Evolutionary conservation across 2,888 invertebrate genomes (phyloP), one percentile per base, ranked within the genome.

Genomic region (Dromius quadrimaculatus): DNA sequence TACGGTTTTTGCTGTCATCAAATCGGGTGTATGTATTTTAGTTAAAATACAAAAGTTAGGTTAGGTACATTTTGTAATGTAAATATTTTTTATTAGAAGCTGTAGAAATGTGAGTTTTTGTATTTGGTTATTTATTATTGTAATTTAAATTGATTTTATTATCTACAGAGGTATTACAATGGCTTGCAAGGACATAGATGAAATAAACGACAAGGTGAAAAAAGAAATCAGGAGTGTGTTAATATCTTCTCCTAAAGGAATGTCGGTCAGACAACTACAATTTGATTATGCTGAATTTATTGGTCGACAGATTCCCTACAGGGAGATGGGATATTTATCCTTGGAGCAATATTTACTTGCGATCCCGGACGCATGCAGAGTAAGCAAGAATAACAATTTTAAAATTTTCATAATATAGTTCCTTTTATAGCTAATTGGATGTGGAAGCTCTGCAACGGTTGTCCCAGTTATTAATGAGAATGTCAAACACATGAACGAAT

Each of bases 401-500:
- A 1, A 0, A 47, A 8, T 19, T 47, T 43, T 17, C 15, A 23
- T 23, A 63, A 43, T 15, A 23, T 32, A 9, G 19, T 8, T 15
- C 2, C 9, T 2, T n/a, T 32, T 74, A 69, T 28, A 78, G 77
- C 69, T 79, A 13, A 69, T 72, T 11, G 80, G 80, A 2, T 47
- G 65, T 19, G 79, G 78, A 2, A 47, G 47, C 1, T 54, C 65
- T 54, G 79, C 79, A 8, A 15, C 68, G 57, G 72, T 80, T 2
- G 34, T 66, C 41, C 76, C 74, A 1, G 64, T 77, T 17, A 66
- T 76, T 9, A 75, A 74, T 32, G 72, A 73, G 28, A 79, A 79
- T 73, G 75, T 74, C 1, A 74, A 75, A n/a, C 80, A 80, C 71
- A 77, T 80, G 3, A 75, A 77, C 71, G 72, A 76, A n/a, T 71